A percentile compares a stretch with the other conserved stretches of the same genome.
phyloP scores from a whole-genome alignment of 2,888 invertebrate species.

The Cerceris ruficornis region DNA sequence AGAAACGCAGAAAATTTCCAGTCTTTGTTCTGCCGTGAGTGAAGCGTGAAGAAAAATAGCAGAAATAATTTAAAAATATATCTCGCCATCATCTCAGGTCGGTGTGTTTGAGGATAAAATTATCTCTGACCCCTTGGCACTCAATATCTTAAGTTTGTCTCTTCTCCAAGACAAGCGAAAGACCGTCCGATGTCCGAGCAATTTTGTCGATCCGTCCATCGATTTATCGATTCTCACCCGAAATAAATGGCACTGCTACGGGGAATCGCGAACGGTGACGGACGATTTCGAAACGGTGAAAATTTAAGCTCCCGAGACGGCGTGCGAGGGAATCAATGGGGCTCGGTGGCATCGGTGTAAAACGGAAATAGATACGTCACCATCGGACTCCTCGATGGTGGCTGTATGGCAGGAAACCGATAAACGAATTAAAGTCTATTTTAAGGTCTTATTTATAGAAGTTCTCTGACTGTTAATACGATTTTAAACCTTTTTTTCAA shows the following conservation, averaged over 20 bases:
- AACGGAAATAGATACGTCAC: conserved; percentile 11
- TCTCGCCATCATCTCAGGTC: no score
- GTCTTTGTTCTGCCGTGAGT: no score
- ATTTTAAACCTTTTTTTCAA: not conserved
- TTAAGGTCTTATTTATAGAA: conserved; percentile 5
- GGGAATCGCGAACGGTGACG: not conserved
- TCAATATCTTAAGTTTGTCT: no score
- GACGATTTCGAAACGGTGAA: not conserved
- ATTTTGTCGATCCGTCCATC: not conserved
- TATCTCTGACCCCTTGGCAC: no score
- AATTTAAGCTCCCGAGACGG: conserved; percentile 2
- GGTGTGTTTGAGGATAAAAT: no score
- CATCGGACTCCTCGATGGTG: not conserved
- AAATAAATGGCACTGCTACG: not conserved
- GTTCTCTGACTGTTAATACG: not conserved
- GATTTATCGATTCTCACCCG: not conserved
- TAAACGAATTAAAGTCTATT: conserved; percentile 21
- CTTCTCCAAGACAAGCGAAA: no score
- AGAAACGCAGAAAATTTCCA: no score
- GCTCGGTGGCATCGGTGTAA: not conserved
- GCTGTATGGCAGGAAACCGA: conserved; percentile 10
- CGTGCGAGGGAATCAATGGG: conserved; percentile 12
- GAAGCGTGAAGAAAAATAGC: no score
- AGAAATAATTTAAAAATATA: no score
- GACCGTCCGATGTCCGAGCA: not conserved